These are phyloP conservation scores for Ips nitidus DNA, from an alignment of 1,140 invertebrate genomes.

Conservation along the genomic window DNA sequence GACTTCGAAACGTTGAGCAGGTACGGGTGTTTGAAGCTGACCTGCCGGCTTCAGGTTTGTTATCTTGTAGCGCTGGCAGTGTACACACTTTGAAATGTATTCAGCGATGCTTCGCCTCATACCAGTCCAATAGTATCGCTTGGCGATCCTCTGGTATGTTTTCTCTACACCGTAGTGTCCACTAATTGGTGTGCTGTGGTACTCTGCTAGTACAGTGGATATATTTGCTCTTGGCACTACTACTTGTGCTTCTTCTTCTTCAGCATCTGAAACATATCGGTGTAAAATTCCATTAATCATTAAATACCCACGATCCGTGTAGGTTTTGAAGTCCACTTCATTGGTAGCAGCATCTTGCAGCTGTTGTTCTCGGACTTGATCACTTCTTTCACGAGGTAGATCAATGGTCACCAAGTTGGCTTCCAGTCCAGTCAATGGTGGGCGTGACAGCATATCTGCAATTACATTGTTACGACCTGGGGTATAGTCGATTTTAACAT, in stretches of 20 bases:
- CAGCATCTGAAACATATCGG: too few relatives aligned
- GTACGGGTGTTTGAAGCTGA: slow-evolving; percentile 42
- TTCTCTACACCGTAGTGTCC: slow-evolving; percentile 45
- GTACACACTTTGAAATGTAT: slow-evolving; percentile 7
- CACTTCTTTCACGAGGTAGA: too few relatives aligned
- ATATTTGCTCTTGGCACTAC: slow-evolving; percentile 29
- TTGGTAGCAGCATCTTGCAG: too few relatives aligned
- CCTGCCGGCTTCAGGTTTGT: slow-evolving; percentile 40
- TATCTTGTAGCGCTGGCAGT: slow-evolving; percentile 23
- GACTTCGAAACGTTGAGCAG: slow-evolving; percentile 41
- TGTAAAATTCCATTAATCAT: slow-evolving; percentile 38
- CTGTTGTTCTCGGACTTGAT: too few relatives aligned
- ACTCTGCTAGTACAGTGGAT: slow-evolving; percentile 34
- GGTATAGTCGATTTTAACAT: too few relatives aligned
- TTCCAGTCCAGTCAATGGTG: too few relatives aligned
- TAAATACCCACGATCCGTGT: slow-evolving; percentile 38
- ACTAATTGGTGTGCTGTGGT: too few relatives aligned
- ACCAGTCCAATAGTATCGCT: slow-evolving; percentile 18
- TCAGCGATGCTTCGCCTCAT: background rate
- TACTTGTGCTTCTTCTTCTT: slow-evolving; percentile 37
- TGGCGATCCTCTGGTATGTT: slow-evolving; percentile 37
- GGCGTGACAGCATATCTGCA: too few relatives aligned
- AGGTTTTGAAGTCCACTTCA: slow-evolving; percentile 11
- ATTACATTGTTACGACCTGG: too few relatives aligned
- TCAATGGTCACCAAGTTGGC: too few relatives aligned